Percentiles rank a stretch among this genome's conserved stretches.
Conservation (phyloP, 2,797 vertebrate genomes). For the Macrochelys suwanniensis region DNA sequence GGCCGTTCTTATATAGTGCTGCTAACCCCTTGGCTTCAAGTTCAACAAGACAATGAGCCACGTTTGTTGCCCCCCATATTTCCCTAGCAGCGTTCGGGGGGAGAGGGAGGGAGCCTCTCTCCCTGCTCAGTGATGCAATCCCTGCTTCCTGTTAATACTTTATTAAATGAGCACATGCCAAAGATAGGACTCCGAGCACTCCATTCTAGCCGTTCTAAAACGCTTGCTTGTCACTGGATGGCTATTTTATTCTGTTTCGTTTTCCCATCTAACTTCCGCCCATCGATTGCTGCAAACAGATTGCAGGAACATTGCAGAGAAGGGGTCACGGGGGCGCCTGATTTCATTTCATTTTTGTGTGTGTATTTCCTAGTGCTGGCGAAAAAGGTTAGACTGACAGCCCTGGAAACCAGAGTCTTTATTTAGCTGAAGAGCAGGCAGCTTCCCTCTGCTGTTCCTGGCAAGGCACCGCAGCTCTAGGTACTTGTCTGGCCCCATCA, state of each 20-base stretch:
- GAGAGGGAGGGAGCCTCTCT: not conserved
- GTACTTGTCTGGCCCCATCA: not conserved
- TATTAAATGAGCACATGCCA: slow-evolving; percentile 42
- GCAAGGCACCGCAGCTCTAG: not conserved
- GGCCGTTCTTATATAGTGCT: not conserved
- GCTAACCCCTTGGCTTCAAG: not conserved
- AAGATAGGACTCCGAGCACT: slow-evolving; percentile 65
- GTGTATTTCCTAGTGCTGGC: not conserved
- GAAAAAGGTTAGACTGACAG: not conserved
- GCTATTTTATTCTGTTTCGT: not conserved
- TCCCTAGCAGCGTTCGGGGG: not conserved
- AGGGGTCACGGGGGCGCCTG: not conserved
- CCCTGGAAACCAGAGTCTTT: not conserved
- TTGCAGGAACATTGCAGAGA: not conserved
- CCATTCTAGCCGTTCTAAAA: not conserved
- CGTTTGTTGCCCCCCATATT: not conserved
- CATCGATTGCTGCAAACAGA: not conserved
- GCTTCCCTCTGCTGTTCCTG: not conserved
- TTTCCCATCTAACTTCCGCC: not conserved
- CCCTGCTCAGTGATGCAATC: slow-evolving; percentile 41
- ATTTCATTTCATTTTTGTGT: not conserved
- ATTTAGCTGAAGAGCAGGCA: not conserved
- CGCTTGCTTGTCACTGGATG: slow-evolving; percentile 9
- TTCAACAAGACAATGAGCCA: not conserved
- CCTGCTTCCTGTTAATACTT: slow-evolving; percentile 56